Evolutionary conservation across 37 sponge, comb jelly and placozoan species (phyloP).

Genomic region (Crambe crambe): DNA sequence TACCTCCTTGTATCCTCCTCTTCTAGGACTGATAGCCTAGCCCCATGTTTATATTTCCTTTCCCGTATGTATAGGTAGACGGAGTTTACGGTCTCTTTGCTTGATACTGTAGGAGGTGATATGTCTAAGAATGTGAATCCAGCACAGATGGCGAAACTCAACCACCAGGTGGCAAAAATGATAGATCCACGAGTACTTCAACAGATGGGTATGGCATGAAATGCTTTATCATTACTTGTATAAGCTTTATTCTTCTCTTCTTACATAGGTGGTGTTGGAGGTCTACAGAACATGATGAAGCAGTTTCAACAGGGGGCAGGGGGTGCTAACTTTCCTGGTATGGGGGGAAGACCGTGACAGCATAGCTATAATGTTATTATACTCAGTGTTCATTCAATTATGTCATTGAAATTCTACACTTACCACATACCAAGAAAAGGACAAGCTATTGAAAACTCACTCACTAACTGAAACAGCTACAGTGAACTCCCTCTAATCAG

Average conservation of each 20-base stretch:
- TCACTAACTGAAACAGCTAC: too few species aligned
- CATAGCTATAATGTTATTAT: too few species aligned
- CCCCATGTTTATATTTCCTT: not conserved
- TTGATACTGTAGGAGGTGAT: constrained; percentile 85
- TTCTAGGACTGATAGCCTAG: constrained; percentile 28
- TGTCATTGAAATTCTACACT: too few species aligned
- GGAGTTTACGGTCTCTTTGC: too few species aligned
- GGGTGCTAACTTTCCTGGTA: not conserved
- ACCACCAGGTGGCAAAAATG: constrained; percentile 96
- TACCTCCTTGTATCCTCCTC: too few species aligned
- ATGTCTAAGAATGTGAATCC: constrained; percentile 93
- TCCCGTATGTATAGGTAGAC: too few species aligned
- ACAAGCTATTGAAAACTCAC: too few species aligned
- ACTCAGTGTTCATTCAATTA: too few species aligned
- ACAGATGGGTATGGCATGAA: constrained; percentile 86
- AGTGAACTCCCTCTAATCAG: too few species aligned
- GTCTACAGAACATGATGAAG: constrained; percentile 93
- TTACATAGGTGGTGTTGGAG: constrained; percentile 82
- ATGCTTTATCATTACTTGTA: not conserved
- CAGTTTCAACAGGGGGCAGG: constrained; percentile 81
- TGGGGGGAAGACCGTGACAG: not conserved
- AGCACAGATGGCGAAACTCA: constrained; percentile 92
- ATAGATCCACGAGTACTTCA: constrained; percentile 93
- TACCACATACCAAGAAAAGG: too few species aligned
- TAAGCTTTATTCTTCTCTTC: not conserved